Percentiles rank a stretch among this genome's conserved stretches.
phyloP scores from a whole-genome alignment of 2,888 invertebrate genomes.

The Leptura quadrifasciata region DNA sequence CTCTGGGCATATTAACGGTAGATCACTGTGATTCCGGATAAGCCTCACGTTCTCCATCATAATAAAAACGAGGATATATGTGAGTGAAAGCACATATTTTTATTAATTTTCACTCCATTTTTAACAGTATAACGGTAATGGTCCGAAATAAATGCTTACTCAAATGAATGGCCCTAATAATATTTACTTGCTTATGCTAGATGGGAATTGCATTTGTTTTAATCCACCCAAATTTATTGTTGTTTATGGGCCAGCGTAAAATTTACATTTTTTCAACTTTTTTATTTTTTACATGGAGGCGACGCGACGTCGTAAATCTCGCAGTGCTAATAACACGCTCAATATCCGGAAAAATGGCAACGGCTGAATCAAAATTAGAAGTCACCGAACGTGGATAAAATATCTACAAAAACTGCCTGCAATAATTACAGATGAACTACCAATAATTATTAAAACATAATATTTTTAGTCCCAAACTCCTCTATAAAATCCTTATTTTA shows the following conservation, averaged over 20 bases:
- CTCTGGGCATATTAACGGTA: slow-evolving; percentile 71
- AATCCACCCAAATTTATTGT: slow-evolving; percentile 39
- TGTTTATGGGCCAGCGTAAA: slow-evolving; percentile 37
- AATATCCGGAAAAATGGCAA: not conserved
- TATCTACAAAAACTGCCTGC: not conserved
- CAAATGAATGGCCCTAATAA: slow-evolving; percentile 50
- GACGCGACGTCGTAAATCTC: slow-evolving; percentile 4
- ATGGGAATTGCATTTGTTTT: slow-evolving; percentile 45
- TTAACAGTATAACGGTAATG: slow-evolving; percentile 53
- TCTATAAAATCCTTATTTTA: too few relatives aligned
- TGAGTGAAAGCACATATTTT: slow-evolving; percentile 60
- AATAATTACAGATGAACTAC: too few relatives aligned
- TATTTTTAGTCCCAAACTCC: too few relatives aligned
- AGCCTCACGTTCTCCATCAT: slow-evolving; percentile 61
- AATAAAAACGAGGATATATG: slow-evolving; percentile 60
- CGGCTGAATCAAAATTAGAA: not conserved
- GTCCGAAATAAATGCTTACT: slow-evolving; percentile 48
- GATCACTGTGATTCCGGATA: slow-evolving; percentile 62
- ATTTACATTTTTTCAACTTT: slow-evolving; percentile 22
- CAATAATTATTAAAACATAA: too few relatives aligned
- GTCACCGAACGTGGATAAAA: not conserved
- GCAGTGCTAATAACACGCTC: not conserved
- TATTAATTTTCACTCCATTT: slow-evolving; percentile 62
- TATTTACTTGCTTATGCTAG: slow-evolving; percentile 42
- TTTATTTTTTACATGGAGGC: slow-evolving; percentile 6